These are phyloP conservation scores for Drosophila kikkawai DNA, from an alignment of 1,140 invertebrate species.

Conservation along the genomic window DNA sequence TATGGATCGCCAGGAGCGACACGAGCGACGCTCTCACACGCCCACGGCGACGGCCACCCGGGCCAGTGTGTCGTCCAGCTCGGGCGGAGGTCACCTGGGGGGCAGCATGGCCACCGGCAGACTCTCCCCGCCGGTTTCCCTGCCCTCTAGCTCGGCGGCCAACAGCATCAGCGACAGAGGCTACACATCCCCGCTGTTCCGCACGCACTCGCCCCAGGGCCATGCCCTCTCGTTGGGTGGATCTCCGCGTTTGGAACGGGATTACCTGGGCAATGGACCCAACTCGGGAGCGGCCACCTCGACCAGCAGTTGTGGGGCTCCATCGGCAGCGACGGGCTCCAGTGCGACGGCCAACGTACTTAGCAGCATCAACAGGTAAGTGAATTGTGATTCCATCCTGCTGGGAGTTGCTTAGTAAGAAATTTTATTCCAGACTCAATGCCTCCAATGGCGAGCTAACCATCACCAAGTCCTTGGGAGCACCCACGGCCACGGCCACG, in stretches of 20 bases:
- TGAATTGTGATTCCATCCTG: rapidly evolving
- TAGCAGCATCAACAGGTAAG: constrained; percentile 86
- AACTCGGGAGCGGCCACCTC: constrained; percentile 42
- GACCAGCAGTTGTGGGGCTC: constrained; percentile 37
- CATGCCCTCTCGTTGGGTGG: constrained; percentile 68
- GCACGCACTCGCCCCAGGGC: constrained; percentile 70
- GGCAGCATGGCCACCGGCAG: constrained; percentile 29
- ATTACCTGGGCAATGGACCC: constrained; percentile 78
- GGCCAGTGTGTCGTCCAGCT: constrained; percentile 40
- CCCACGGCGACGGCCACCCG: constrained; percentile 67
- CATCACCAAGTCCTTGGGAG: constrained; percentile 90
- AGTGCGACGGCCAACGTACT: constrained; percentile 84
- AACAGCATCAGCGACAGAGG: constrained; percentile 75
- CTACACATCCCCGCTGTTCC: constrained; percentile 81
- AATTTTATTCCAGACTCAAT: constrained; percentile 86
- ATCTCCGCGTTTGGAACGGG: constrained; percentile 74
- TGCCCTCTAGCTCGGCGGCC: constrained; percentile 30
- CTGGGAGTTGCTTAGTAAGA: not conserved
- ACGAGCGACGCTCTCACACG: constrained; percentile 68
- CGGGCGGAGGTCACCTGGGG: constrained; percentile 32
- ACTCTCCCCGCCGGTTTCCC: constrained; percentile 50
- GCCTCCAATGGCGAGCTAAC: constrained; percentile 92
- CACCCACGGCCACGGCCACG: constrained; percentile 86
- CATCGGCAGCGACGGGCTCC: constrained; percentile 37
- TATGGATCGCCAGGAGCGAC: constrained; percentile 58